Percentiles rank a stretch among this genome's conserved stretches.
Conservation (phyloP, 2,888 invertebrate species). For the Sisyra terminalis region DNA sequence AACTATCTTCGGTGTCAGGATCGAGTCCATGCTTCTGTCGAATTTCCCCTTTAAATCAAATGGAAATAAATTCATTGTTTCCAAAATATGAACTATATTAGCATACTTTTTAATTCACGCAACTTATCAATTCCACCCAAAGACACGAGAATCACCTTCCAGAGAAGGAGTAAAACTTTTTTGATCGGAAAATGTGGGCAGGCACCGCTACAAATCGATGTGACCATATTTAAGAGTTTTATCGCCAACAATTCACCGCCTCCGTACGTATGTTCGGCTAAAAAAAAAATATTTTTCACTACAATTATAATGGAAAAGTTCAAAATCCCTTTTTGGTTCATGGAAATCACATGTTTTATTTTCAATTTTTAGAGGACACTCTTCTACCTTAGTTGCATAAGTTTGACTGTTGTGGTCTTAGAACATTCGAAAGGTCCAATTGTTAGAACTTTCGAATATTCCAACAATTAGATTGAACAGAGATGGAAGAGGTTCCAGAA, state of each 20-base stretch:
- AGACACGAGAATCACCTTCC: constrained; percentile 88
- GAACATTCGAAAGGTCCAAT: too few species aligned
- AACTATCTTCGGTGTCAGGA: constrained; percentile 76
- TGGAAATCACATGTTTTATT: too few species aligned
- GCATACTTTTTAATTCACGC: constrained; percentile 51
- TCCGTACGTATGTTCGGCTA: constrained; percentile 34
- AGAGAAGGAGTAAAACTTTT: constrained; percentile 83
- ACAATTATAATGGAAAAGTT: constrained; percentile 8
- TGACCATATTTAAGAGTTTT: constrained; percentile 89
- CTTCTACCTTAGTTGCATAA: too few species aligned
- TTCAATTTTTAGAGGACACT: too few species aligned
- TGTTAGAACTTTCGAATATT: too few species aligned
- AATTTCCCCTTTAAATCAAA: constrained; percentile 27
- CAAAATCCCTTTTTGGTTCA: constrained; percentile 2
- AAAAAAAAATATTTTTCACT: too few species aligned
- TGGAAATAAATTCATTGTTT: not conserved
- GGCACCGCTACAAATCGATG: constrained; percentile 86
- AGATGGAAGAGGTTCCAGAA: too few species aligned
- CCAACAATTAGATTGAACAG: too few species aligned
- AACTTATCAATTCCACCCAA: constrained; percentile 82
- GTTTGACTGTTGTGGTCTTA: too few species aligned
- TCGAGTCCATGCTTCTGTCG: constrained; percentile 55
- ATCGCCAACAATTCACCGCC: constrained; percentile 77
- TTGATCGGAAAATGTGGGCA: constrained; percentile 98
- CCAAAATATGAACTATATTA: constrained; percentile 4